Conservation (phyloP, 2,888 invertebrate species). For the Meiosimyza decipiens region DNA sequence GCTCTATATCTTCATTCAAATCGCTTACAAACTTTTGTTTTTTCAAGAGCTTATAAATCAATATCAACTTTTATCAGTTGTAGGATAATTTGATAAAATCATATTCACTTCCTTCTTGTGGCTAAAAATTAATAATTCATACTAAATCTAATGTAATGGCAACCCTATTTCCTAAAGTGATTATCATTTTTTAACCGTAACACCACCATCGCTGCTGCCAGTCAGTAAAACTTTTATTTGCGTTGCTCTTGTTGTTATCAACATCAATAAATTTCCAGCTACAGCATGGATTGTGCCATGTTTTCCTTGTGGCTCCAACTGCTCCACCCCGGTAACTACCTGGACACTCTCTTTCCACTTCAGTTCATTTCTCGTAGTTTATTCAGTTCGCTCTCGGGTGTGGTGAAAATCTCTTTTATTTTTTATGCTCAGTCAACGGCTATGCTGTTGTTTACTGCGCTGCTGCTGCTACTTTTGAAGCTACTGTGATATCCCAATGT, state of each 20-base stretch:
- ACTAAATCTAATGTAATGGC: background rate
- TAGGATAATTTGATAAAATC: too few relatives aligned
- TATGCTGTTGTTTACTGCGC: background rate
- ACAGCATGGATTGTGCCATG: background rate
- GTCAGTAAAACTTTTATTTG: background rate
- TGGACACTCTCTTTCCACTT: too few relatives aligned
- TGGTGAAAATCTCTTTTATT: conserved; percentile 14
- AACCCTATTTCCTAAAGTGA: background rate
- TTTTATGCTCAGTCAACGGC: background rate
- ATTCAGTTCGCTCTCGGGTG: background rate
- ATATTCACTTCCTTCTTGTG: too few relatives aligned
- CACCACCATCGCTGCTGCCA: too few relatives aligned
- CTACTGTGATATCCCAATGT: background rate
- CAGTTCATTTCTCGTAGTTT: too few relatives aligned
- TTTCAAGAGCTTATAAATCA: too few relatives aligned
- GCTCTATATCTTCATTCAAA: too few relatives aligned
- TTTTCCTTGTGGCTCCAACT: background rate
- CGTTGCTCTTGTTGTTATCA: conserved; percentile 12
- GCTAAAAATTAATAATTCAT: too few relatives aligned
- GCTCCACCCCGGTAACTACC: background rate
- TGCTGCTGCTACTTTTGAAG: background rate
- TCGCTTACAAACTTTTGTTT: too few relatives aligned
- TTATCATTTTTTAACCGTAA: background rate
- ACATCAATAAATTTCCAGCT: conserved; percentile 17
- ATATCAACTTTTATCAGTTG: too few relatives aligned